A percentile compares a stretch with the other conserved stretches of the same genome.
Evolutionary conservation across 2,113 vertebrate genomes (phyloP).

Genomic region (Motacilla alba): DNA sequence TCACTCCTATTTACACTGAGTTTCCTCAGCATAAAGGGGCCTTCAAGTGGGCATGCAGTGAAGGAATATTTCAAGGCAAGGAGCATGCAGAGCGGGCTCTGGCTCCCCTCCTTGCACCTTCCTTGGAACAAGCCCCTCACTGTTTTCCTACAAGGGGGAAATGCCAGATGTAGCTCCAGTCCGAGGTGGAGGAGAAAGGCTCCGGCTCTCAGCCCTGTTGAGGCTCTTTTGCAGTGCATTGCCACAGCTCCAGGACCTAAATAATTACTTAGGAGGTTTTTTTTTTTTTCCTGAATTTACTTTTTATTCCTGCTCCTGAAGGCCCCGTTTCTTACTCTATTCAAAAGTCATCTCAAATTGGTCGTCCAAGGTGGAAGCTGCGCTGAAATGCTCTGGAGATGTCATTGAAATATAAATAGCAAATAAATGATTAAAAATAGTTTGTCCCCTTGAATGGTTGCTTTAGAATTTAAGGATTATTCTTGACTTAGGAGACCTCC

Average conservation of each 20-base stretch:
- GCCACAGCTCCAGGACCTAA: neutral
- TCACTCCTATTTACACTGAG: slow-evolving; percentile 32
- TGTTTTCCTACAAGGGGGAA: slow-evolving; percentile 39
- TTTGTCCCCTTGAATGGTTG: neutral
- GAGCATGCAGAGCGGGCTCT: slow-evolving; percentile 36
- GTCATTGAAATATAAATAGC: neutral
- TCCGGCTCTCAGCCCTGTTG: neutral
- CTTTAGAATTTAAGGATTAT: neutral
- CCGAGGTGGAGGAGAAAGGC: slow-evolving; percentile 30
- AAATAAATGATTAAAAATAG: neutral
- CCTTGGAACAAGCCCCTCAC: slow-evolving; percentile 49
- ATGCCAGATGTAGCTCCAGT: slow-evolving; percentile 54
- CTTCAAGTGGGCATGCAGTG: slow-evolving; percentile 62
- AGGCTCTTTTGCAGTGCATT: neutral
- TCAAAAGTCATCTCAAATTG: neutral
- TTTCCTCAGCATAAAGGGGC: slow-evolving; percentile 52
- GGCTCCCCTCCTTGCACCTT: slow-evolving; percentile 53
- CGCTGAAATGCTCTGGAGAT: neutral
- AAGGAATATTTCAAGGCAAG: slow-evolving; percentile 54
- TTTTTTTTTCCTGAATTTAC: neutral
- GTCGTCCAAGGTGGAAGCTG: neutral
- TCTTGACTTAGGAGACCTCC: neutral
- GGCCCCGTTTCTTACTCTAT: neutral
- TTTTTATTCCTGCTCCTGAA: neutral
- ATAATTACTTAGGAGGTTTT: neutral